These are phyloP conservation scores for Polyodon spathula DNA, from an alignment of 2,113 vertebrate species.

Conservation along the genomic window DNA sequence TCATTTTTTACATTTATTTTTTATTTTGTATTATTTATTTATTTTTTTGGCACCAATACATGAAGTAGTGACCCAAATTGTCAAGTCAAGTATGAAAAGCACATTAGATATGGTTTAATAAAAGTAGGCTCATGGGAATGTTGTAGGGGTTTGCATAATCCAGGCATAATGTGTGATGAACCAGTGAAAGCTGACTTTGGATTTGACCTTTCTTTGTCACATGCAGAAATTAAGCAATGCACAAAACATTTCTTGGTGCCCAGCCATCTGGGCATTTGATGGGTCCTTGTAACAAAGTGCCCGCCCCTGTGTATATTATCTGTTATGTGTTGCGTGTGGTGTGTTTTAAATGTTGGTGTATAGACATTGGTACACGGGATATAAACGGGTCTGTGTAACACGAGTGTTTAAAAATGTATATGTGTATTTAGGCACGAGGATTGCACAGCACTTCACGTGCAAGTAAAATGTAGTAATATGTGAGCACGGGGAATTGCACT, in stretches of 20 bases:
- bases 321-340: too few relatives aligned
- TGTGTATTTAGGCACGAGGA: too few relatives aligned
- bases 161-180: not conserved
- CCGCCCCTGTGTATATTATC: too few relatives aligned
- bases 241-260: slow-evolving; percentile 5
- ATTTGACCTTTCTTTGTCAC: slow-evolving; percentile 3
- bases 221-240: slow-evolving; percentile 5
- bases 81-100: slow-evolving; percentile 7
- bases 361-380: too few relatives aligned
- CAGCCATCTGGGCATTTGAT: slow-evolving; percentile 12
- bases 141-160: not conserved
- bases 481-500: too few relatives aligned
- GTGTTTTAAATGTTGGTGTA: too few relatives aligned
- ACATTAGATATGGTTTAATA: slow-evolving; percentile 17
- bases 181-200: not conserved
- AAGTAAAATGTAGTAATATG: too few relatives aligned
- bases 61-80: not conserved
- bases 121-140: slow-evolving; percentile 6
- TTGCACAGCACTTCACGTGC: too few relatives aligned
- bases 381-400: too few relatives aligned
- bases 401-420: too few relatives aligned
- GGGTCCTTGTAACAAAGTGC: too few relatives aligned
- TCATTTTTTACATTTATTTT: not conserved
- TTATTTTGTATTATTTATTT: too few relatives aligned
- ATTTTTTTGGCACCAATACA: not conserved